Conservation (phyloP, 2,797 vertebrate species). For the Bradypodion ventrale region DNA sequence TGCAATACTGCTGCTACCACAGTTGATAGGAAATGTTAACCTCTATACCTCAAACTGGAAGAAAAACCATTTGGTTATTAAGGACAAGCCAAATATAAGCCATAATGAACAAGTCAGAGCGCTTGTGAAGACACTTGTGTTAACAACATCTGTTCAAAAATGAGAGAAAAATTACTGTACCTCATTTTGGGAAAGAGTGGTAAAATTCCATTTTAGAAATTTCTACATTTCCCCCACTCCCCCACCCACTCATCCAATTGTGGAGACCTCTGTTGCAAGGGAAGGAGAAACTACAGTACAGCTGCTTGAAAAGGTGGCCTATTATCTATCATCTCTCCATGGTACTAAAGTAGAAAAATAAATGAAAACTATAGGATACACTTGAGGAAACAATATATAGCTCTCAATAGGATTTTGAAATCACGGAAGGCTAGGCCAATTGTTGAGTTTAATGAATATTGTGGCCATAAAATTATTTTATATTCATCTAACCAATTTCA, state of each 20-base stretch:
- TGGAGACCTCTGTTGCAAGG: background rate
- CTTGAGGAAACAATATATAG: constrained; percentile 38
- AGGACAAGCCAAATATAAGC: background rate
- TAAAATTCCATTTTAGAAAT: background rate
- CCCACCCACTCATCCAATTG: fast-evolving
- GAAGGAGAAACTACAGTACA: background rate
- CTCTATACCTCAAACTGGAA: constrained; percentile 3
- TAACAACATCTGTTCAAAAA: background rate
- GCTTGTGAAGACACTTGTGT: background rate
- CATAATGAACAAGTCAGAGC: background rate
- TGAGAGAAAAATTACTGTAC: background rate
- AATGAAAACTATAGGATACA: constrained; percentile 17
- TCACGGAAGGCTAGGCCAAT: constrained; percentile 29
- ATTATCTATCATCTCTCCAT: background rate
- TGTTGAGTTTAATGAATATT: constrained; percentile 40
- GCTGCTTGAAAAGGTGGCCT: background rate
- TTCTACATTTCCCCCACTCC: background rate
- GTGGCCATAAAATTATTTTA: constrained; percentile 51
- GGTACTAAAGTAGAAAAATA: constrained; percentile 9
- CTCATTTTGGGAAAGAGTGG: background rate
- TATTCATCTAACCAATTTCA: constrained; percentile 55
- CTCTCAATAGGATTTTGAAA: constrained; percentile 47
- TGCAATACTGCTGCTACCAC: background rate
- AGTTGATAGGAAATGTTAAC: background rate
- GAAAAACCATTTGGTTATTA: background rate